Percentiles rank a stretch among this genome's conserved stretches.
Conservation (phyloP, 37 sponge, comb jelly and placozoan genomes). For the Tethya wilhelma region DNA sequence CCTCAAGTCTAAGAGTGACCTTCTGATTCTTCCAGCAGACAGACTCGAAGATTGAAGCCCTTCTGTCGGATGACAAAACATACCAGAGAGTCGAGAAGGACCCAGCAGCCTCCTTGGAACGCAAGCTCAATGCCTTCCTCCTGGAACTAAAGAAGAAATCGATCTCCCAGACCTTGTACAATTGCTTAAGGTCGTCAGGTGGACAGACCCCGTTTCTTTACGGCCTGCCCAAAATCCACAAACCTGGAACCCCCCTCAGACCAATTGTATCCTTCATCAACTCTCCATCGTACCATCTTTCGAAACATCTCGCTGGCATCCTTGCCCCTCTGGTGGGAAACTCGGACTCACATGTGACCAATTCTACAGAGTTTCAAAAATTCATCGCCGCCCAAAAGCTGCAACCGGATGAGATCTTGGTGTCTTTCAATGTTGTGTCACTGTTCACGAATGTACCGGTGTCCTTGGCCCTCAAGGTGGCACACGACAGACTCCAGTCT, state of each 20-base stretch:
- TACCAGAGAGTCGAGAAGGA: slow-evolving; percentile 17
- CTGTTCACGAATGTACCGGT: slow-evolving; percentile 25
- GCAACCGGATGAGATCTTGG: not conserved
- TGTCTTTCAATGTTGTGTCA: slow-evolving; percentile 38
- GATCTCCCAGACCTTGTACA: slow-evolving; percentile 1
- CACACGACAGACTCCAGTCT: slow-evolving; percentile 17
- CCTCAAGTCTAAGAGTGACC: not conserved
- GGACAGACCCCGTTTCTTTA: slow-evolving; percentile 32
- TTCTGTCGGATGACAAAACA: slow-evolving; percentile 1
- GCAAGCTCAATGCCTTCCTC: slow-evolving; percentile 35
- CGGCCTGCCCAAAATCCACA: slow-evolving; percentile 39
- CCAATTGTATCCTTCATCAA: slow-evolving; percentile 27
- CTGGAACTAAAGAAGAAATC: not conserved
- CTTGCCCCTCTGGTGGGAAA: slow-evolving; percentile 31
- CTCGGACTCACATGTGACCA: not conserved
- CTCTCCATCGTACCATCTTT: slow-evolving; percentile 27
- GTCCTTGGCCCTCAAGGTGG: slow-evolving; percentile 14
- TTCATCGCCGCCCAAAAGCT: slow-evolving; percentile 2
- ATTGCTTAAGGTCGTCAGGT: slow-evolving; percentile 24
- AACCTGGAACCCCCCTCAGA: slow-evolving; percentile 7
- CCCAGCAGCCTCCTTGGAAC: slow-evolving; percentile 27
- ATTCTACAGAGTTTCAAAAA: slow-evolving; percentile 8
- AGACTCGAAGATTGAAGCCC: slow-evolving; percentile 17
- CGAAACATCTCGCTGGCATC: slow-evolving; percentile 8
- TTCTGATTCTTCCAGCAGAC: slow-evolving; percentile 22